These are phyloP conservation scores for Galagoides demidoff DNA, from an alignment of 2,797 vertebrate species.

Conservation along the genomic window DNA sequence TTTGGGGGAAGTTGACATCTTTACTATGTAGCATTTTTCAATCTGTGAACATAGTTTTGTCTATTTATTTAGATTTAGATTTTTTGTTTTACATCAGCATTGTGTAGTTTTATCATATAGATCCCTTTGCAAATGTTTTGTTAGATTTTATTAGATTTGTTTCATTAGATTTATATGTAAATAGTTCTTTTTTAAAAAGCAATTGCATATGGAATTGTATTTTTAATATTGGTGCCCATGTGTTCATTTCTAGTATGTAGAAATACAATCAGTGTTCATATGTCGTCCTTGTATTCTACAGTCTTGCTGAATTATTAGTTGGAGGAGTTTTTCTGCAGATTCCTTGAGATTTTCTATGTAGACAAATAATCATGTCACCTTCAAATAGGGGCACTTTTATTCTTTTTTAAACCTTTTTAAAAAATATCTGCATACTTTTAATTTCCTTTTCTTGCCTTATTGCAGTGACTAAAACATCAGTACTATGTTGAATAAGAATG, in stretches of 20 bases:
- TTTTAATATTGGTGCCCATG: not conserved
- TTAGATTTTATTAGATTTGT: conserved; percentile 21
- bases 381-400: not conserved
- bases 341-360: not conserved
- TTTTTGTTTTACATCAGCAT: not conserved
- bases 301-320: not conserved
- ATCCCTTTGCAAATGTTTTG: not conserved
- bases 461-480: not conserved
- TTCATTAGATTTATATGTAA: conserved; percentile 2
- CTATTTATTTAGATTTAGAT: conserved; percentile 4
- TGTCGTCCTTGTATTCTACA: not conserved
- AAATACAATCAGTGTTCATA: not conserved
- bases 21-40: not conserved
- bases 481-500: not conserved
- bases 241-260: not conserved
- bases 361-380: not conserved
- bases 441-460: not conserved
- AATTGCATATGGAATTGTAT: not conserved
- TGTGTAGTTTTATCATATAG: conserved; percentile 17
- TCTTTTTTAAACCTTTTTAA: conserved; percentile 2
- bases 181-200: not conserved
- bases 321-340: not conserved
- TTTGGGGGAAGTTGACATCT: not conserved
- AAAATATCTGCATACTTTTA: not conserved
- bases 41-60: not conserved